These are phyloP conservation scores for Pedetes capensis DNA, from an alignment of 2,113 vertebrate genomes.

Conservation along the genomic window DNA sequence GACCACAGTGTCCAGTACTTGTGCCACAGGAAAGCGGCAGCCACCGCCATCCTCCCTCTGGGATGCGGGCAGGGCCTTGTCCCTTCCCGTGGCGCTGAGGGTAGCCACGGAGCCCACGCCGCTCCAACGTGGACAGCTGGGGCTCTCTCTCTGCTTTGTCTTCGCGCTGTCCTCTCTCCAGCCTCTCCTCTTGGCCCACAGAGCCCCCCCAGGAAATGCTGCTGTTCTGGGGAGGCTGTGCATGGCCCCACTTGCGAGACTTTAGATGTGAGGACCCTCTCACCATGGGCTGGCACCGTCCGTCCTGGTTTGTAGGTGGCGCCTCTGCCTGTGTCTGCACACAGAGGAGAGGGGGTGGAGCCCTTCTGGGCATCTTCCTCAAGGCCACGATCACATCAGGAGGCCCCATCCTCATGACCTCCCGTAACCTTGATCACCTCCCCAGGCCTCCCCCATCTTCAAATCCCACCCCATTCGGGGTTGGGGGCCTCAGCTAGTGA, in stretches of 20 bases:
- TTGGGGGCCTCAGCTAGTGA: no score
- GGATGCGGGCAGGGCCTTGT: neutral
- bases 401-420: neutral
- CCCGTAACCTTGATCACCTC: neutral
- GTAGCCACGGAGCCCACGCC: neutral
- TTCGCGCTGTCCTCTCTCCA: neutral
- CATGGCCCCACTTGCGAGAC: rapidly evolving
- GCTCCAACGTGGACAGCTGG: rapidly evolving
- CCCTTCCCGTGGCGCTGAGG: neutral
- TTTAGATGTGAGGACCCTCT: neutral
- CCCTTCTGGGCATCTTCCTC: neutral
- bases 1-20: neutral
- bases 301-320: neutral
- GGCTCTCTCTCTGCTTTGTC: rapidly evolving
- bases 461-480: neutral
- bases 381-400: no score
- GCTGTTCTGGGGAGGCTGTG: neutral
- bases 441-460: neutral
- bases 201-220: no score
- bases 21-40: no score
- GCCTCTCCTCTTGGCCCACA: neutral
- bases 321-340: neutral
- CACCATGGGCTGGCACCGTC: neutral
- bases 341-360: neutral
- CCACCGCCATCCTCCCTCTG: rapidly evolving